Evolutionary conservation across 1,140 invertebrate species (phyloP), one percentile per base, ranked within the genome.

Genomic region (Chironomus tepperi): DNA sequence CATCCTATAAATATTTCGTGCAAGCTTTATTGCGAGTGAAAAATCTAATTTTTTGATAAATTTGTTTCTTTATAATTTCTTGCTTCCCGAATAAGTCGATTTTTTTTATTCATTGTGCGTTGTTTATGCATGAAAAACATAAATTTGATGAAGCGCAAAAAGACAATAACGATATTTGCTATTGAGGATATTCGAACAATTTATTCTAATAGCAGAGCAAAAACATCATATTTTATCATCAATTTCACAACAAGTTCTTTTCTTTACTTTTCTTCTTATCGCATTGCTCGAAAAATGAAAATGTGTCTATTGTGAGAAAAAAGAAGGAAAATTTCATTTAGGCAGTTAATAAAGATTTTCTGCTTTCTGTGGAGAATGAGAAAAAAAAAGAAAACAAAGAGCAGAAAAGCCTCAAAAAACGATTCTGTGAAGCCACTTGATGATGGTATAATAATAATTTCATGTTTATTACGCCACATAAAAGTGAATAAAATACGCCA

Each of bases 391-490:
- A 34, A 34, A 34, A 34, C 24, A 34, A 34, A 34, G 5, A 34
- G 24, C 24, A 34, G 24, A 34, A 57, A 57, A 57, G 47, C 47
- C 47, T n/a, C 47, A 57, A 57, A 57, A 57, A 57, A 15, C n/a
- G 8, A 57, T 57, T 57, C n/a, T 12, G 47, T 57, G 47, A 57
- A 57, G 47, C 47, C 47, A 57, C 47, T 57, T 57, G 47, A 57
- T 57, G 47, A 57, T 57, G 47, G n/a, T n/a, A 57, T 57, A 57
- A 57, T 57, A 57, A 57, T 57, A 57, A 57, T 57, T 57, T 57
- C 47, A 57, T 57, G 47, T 57, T 57, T 57, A 57, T 57, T 57
- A n/a, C 47, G 47, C 47, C 47, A 57, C 47, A 57, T 57, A 57
- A 57, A 57, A 57, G 47, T 57, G 47, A 57, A 57, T 57, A 57